phyloP scores from a whole-genome alignment of 2,797 vertebrate species.

The Lepilemur septentrionalis region DNA sequence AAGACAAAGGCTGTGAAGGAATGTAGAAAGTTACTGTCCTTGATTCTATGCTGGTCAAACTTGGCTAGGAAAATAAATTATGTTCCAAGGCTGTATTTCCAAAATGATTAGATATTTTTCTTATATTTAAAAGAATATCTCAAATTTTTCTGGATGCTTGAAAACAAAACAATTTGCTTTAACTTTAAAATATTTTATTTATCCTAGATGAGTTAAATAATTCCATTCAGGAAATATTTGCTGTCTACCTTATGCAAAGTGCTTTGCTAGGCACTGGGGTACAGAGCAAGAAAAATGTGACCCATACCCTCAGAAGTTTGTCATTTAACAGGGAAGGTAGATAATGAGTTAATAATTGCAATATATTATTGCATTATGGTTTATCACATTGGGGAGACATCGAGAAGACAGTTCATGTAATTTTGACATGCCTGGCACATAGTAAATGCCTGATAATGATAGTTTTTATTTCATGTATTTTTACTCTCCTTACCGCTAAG shows the following conservation, averaged over 20 bases:
- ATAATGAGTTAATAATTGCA: not conserved
- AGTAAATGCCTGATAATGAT: not conserved
- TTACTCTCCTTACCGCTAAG: not conserved
- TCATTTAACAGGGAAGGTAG: not conserved
- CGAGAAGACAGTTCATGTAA: not conserved
- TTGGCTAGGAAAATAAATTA: slow-evolving; percentile 32
- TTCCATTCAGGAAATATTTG: not conserved
- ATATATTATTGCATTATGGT: not conserved
- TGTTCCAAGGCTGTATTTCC: slow-evolving; percentile 3
- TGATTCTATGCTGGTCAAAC: not conserved
- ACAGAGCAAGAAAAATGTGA: not conserved
- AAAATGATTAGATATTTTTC: not conserved
- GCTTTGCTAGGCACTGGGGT: not conserved
- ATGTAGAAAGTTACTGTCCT: slow-evolving; percentile 15
- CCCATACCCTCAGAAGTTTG: not conserved
- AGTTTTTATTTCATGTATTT: slow-evolving; percentile 19
- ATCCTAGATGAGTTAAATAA: not conserved
- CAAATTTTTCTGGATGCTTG: slow-evolving; percentile 1
- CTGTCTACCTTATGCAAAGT: not conserved
- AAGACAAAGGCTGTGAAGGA: slow-evolving; percentile 44
- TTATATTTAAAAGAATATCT: not conserved
- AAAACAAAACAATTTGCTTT: slow-evolving; percentile 37
- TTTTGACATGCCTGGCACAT: not conserved
- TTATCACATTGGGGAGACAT: not conserved
- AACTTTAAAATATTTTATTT: not conserved